phyloP scores from a whole-genome alignment of 2,888 invertebrate genomes.

The Notodonta dromedarius region DNA sequence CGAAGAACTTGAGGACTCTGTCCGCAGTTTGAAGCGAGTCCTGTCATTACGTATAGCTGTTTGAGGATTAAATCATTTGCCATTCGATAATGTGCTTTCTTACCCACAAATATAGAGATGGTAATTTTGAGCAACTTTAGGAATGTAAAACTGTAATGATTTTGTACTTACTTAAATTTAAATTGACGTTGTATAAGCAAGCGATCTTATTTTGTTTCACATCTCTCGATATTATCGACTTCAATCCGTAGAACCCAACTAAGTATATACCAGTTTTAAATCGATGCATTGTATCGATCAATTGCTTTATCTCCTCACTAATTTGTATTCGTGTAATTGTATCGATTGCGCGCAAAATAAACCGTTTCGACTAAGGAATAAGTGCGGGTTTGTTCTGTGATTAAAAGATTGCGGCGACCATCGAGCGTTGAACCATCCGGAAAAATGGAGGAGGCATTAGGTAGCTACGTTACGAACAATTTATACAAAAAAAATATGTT shows the following conservation, averaged over 20 bases:
- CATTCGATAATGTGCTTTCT: no score
- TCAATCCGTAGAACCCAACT: neutral
- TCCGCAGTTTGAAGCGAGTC: no score
- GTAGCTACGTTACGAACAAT: no score
- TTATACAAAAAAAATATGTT: no score
- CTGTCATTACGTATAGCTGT: no score
- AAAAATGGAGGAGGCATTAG: slow-evolving; percentile 18
- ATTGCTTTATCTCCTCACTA: slow-evolving; percentile 41
- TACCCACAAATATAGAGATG: neutral
- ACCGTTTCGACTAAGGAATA: slow-evolving; percentile 37
- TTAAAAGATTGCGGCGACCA: slow-evolving; percentile 41
- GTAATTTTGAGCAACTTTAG: neutral
- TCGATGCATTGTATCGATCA: slow-evolving; percentile 25
- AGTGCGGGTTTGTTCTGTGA: slow-evolving; percentile 38
- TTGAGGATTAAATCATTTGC: no score
- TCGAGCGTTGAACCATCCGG: slow-evolving; percentile 1
- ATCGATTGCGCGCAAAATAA: slow-evolving; percentile 49
- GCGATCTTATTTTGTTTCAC: no score
- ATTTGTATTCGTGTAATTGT: slow-evolving; percentile 55
- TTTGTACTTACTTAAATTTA: no score
- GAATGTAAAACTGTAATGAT: no score
- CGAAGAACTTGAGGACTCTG: no score
- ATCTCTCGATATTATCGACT: no score
- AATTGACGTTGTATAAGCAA: no score
- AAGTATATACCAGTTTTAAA: slow-evolving; percentile 5